Evolutionary conservation across 2,888 invertebrate species (phyloP).

Genomic region (Hylaea fasciaria): DNA sequence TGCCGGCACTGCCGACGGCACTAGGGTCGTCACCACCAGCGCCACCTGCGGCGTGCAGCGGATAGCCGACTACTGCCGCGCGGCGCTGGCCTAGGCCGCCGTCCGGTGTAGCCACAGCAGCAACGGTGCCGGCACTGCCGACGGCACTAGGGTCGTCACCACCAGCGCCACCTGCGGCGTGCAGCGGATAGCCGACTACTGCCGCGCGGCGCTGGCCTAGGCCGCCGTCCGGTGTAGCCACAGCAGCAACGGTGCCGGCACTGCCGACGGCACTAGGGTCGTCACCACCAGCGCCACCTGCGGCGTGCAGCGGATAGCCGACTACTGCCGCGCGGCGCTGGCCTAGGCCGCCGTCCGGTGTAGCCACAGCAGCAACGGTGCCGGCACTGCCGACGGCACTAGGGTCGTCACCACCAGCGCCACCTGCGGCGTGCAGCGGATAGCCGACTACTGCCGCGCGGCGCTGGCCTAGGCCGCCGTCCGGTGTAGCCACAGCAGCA

Average conservation of each 20-base stretch:
- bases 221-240: background rate
- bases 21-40: slow-evolving; percentile 10
- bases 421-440: slow-evolving; percentile 46
- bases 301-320: slow-evolving; percentile 78
- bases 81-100: background rate
- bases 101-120: background rate
- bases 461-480: background rate
- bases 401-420: slow-evolving; percentile 10
- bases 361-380: background rate
- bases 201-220: background rate
- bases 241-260: background rate
- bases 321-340: slow-evolving; percentile 29
- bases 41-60: slow-evolving; percentile 60
- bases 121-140: background rate
- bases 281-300: slow-evolving; percentile 11
- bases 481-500: no score
- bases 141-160: background rate
- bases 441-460: slow-evolving; percentile 59
- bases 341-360: background rate
- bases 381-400: background rate
- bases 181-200: slow-evolving; percentile 79
- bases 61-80: slow-evolving; percentile 66
- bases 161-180: slow-evolving; percentile 10
- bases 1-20: background rate
- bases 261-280: background rate